Evolutionary conservation across 1,140 invertebrate species (phyloP).

Genomic region (Potamilus streckersoni): DNA sequence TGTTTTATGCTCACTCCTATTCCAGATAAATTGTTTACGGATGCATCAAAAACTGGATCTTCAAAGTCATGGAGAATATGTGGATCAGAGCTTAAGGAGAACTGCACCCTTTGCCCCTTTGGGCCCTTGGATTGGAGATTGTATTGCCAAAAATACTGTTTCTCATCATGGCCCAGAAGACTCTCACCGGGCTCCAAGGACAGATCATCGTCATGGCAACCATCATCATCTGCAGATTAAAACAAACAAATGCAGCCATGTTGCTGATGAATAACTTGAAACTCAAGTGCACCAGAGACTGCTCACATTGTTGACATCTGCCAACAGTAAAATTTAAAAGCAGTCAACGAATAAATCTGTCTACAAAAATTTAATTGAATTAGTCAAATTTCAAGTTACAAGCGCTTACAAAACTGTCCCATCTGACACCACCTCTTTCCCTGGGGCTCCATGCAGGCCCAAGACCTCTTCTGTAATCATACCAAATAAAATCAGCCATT

Average conservation of each 20-base stretch:
- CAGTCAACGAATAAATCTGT: too few relatives aligned
- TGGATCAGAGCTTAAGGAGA: constrained; percentile 82
- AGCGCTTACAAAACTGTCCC: too few relatives aligned
- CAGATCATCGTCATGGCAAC: constrained; percentile 71
- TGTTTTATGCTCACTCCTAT: constrained; percentile 53
- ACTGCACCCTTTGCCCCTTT: constrained; percentile 74
- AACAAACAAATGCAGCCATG: neutral
- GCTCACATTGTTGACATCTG: neutral
- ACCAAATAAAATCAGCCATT: too few relatives aligned
- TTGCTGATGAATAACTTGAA: neutral
- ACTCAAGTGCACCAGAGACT: neutral
- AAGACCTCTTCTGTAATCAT: too few relatives aligned
- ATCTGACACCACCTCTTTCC: too few relatives aligned
- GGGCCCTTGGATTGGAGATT: constrained; percentile 99
- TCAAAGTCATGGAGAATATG: constrained; percentile 81
- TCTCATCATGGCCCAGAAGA: constrained; percentile 33
- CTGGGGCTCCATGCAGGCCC: too few relatives aligned
- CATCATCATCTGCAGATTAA: constrained; percentile 72
- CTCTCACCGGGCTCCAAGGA: constrained; percentile 22
- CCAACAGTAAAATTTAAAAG: neutral
- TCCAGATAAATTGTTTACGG: constrained; percentile 27
- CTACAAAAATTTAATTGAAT: too few relatives aligned
- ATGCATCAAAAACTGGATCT: constrained; percentile 65
- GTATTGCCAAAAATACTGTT: constrained; percentile 95
- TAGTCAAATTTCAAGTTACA: too few relatives aligned